Base-by-base conservation (phyloP, 2,113 vertebrate genomes). In the Danionella cerebrum region DNA sequence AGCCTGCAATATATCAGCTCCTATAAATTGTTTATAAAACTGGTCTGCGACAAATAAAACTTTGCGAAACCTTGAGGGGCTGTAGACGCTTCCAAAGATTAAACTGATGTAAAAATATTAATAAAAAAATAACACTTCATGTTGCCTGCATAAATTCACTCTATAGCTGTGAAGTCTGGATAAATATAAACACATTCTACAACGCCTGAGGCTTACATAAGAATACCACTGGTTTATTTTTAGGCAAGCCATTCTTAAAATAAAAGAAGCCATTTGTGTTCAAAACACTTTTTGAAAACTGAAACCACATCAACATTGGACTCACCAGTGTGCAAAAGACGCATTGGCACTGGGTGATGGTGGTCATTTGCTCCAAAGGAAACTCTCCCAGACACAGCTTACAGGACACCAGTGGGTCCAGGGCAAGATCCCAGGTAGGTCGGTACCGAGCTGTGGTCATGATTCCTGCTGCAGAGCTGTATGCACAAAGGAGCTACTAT, bases 311-410 rank as follows among this genome's bases (percentile, higher is more conserved):
- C 21, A 19, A 50, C 21, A 16, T 45, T 11, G 0, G 70, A 87
- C 96, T 88, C 62, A 98, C 96, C 94, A 97, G 84, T 52, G 96
- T 97, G 76, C 96, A 98, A 89, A 98, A 98, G 86, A 97, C 89
- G 85, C 96, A 98, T 81, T 97, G 95, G 87, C 96, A 98, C 90
- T 98, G 95, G 65, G 93, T 86, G 75, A 98, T 92, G 68, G 93
- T 97, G 50, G 95, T 98, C 96, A 97, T 98, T 89, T 96, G 93
- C 83, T 98, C 96, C 84, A 94, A 87, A 0, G 96, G 94, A 71
- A 93, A 98, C 88, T 98, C 96, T 81, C 95, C 96, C 50, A 98
- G 94, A 73, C 96, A 98, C 79, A 98, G 92, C 81, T 98, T 98
- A 85, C 95, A 98, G 42, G 95, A 96, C 58, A 98, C 91, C 81